Percentiles rank a stretch among this genome's conserved stretches.
Evolutionary conservation across 2,113 vertebrate species (phyloP).

Genomic region (Anas platyrhynchos): DNA sequence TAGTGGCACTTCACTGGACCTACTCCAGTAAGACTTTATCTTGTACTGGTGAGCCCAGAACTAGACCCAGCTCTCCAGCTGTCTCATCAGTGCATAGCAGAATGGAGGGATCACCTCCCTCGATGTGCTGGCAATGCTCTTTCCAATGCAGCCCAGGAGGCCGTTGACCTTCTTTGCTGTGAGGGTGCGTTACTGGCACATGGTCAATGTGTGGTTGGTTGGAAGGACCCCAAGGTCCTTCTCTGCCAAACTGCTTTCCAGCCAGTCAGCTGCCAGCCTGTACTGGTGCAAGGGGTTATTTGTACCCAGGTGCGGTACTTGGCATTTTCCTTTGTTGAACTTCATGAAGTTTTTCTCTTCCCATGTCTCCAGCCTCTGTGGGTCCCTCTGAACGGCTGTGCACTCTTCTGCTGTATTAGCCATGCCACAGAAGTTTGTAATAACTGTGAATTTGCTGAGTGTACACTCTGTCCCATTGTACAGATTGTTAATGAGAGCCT

Average conservation of each 20-base stretch:
- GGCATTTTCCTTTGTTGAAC: neutral
- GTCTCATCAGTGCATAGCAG: neutral
- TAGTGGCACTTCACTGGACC: neutral
- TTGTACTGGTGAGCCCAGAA: neutral
- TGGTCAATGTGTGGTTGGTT: neutral
- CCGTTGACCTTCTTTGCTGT: neutral
- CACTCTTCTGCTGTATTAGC: neutral
- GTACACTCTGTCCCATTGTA: neutral
- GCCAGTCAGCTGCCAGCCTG: neutral
- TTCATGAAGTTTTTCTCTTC: neutral
- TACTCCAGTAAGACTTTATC: neutral
- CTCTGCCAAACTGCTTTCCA: neutral
- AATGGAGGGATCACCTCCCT: neutral
- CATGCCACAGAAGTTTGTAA: neutral
- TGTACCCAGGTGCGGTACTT: neutral
- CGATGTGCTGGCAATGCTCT: neutral
- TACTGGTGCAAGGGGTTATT: neutral
- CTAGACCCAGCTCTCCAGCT: neutral
- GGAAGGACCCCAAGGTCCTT: neutral
- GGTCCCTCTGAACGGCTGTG: neutral
- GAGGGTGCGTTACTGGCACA: neutral
- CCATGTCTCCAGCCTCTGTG: neutral
- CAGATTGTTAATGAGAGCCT: neutral
- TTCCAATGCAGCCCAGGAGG: neutral
- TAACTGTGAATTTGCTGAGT: neutral